phyloP scores from a whole-genome alignment of 2,113 vertebrate species.

The Atractosteus spatula region DNA sequence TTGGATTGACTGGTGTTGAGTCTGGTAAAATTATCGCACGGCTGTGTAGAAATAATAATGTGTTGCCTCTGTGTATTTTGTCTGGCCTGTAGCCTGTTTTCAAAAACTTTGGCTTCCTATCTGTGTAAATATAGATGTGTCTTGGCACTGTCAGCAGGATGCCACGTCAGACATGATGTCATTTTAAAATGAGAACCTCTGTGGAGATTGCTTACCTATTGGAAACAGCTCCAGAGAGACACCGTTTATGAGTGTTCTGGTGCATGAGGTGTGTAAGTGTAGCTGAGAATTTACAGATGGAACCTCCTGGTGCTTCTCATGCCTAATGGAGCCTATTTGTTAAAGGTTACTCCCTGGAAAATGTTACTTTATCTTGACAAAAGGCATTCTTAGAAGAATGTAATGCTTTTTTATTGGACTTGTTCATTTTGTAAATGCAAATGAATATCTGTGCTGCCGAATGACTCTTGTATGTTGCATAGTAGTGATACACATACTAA shows the following conservation, averaged over 20 bases:
- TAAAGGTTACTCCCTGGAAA: constrained; percentile 9
- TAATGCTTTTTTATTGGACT: neutral
- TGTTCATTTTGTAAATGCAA: neutral
- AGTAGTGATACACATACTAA: neutral
- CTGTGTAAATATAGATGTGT: constrained; percentile 54
- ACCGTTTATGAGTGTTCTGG: constrained; percentile 38
- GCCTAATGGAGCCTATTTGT: neutral
- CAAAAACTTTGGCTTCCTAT: constrained; percentile 44
- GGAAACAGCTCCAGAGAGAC: constrained; percentile 33
- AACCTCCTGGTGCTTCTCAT: constrained; percentile 37
- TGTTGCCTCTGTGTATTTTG: constrained; percentile 26
- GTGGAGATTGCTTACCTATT: constrained; percentile 39
- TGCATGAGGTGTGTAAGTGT: constrained; percentile 27
- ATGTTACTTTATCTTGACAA: neutral
- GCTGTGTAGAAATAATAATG: neutral
- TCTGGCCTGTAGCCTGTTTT: constrained; percentile 28
- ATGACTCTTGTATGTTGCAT: neutral
- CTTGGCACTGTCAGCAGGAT: constrained; percentile 41
- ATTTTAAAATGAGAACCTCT: constrained; percentile 38
- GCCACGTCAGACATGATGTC: constrained; percentile 54
- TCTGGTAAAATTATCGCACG: neutral
- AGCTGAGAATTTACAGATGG: constrained; percentile 24
- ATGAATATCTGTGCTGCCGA: neutral
- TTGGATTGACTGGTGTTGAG: neutral
- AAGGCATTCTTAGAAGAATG: neutral